Percentiles rank a stretch among this genome's conserved stretches.
Evolutionary conservation across 2,888 invertebrate genomes (phyloP).

Genomic region (Cerastis leucographa): DNA sequence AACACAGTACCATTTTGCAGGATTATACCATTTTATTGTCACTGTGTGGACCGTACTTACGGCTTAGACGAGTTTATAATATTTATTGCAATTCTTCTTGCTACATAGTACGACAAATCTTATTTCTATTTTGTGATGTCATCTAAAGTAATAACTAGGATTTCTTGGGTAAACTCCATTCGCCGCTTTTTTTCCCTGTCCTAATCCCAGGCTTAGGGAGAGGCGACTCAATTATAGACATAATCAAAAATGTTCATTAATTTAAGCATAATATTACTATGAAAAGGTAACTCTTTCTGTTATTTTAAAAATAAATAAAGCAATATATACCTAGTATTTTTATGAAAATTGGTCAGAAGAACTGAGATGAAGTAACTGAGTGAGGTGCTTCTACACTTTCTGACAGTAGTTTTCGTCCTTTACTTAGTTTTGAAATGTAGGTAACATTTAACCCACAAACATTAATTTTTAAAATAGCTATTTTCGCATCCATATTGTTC

Average conservation of each 20-base stretch:
- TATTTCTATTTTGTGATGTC: conserved; percentile 21
- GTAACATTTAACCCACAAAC: neutral
- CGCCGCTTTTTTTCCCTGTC: conserved; percentile 1
- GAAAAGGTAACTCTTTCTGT: neutral
- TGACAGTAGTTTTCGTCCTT: too few relatives aligned
- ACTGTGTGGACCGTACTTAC: conserved; percentile 23
- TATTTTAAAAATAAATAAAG: neutral
- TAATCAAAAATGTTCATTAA: conserved; percentile 40
- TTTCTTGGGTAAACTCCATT: conserved; percentile 33
- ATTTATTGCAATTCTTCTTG: conserved; percentile 28
- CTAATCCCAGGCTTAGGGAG: conserved; percentile 17
- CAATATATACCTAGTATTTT: neutral
- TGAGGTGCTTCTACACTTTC: neutral
- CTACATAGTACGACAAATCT: conserved; percentile 4
- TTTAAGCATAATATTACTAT: conserved; percentile 6
- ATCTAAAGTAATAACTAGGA: conserved; percentile 40
- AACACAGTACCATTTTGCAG: conserved; percentile 27
- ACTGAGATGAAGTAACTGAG: neutral
- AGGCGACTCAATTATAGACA: conserved; percentile 25
- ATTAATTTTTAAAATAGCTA: neutral
- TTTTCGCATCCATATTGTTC: neutral
- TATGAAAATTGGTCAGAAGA: neutral
- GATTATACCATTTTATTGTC: conserved; percentile 31
- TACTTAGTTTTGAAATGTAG: neutral
- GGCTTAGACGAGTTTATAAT: conserved; percentile 36